Conservation (phyloP, 2,113 vertebrate genomes). For the Tympanuchus pallidicinctus region DNA sequence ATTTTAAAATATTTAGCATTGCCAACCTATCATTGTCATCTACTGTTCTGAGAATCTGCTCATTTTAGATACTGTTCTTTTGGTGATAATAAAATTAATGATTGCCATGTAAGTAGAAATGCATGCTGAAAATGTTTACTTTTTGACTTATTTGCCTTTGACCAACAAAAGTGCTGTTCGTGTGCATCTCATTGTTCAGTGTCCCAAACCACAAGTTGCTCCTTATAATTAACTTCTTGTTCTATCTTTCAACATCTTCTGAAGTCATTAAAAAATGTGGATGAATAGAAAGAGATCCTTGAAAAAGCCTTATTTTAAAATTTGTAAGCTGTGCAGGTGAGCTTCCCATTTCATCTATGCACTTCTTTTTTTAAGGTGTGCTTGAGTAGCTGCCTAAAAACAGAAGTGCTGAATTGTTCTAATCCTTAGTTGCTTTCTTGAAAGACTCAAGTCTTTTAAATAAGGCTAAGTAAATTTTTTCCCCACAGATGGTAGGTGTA, state of each 20-base stretch:
- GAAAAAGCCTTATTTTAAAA: not conserved
- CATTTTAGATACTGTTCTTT: not conserved
- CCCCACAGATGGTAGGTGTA: not conserved
- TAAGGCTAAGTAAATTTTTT: not conserved
- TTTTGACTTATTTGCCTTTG: not conserved
- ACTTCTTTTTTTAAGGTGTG: not conserved
- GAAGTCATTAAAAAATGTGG: not conserved
- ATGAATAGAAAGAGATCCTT: not conserved
- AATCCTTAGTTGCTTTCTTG: not conserved
- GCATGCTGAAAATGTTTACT: not conserved
- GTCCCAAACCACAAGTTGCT: not conserved
- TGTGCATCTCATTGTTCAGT: not conserved
- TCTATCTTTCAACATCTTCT: fast-evolving
- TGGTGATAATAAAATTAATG: not conserved
- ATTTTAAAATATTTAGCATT: not conserved
- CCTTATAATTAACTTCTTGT: not conserved
- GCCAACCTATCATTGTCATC: not conserved
- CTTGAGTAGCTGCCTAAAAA: not conserved
- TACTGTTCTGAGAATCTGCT: not conserved
- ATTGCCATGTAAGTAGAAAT: not conserved
- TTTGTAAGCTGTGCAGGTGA: not conserved
- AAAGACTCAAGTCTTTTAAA: not conserved
- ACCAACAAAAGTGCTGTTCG: not conserved
- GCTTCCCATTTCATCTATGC: fast-evolving
- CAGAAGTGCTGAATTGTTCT: not conserved